Conservation (phyloP, 2,797 vertebrate genomes). For the Galago senegalensis region DNA sequence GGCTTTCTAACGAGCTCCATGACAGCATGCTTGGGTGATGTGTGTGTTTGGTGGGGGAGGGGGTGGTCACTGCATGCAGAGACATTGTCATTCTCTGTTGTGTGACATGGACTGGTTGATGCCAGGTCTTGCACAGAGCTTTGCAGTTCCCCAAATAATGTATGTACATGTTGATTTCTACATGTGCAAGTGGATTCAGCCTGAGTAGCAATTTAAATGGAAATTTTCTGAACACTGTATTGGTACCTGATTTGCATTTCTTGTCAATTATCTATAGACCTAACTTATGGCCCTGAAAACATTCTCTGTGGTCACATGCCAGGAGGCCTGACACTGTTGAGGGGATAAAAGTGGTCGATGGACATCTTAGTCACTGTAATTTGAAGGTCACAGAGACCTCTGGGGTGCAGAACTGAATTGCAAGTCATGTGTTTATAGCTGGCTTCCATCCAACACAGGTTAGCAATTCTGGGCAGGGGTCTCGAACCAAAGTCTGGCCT, state of each 20-base stretch:
- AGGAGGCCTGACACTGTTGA: background rate
- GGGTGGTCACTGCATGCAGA: rapidly evolving
- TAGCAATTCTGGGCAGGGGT: background rate
- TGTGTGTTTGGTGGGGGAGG: too few species aligned
- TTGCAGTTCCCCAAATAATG: slow-evolving; percentile 46
- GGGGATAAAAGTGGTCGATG: background rate
- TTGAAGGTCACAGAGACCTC: background rate
- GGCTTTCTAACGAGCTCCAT: background rate
- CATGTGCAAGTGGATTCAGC: slow-evolving; percentile 57
- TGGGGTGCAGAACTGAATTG: background rate
- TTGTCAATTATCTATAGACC: slow-evolving; percentile 35
- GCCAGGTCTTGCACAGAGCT: background rate
- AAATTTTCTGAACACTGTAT: slow-evolving; percentile 41
- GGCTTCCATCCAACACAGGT: rapidly evolving
- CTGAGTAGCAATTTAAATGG: slow-evolving; percentile 74
- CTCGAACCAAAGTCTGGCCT: background rate
- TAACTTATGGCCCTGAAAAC: background rate
- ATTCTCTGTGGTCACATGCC: background rate
- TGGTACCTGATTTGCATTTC: slow-evolving; percentile 38
- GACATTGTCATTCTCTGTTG: background rate
- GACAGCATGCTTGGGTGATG: rapidly evolving
- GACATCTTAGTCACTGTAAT: background rate
- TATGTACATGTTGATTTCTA: slow-evolving; percentile 73
- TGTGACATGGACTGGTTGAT: rapidly evolving
- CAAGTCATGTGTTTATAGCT: background rate